Percentiles rank a stretch among this genome's conserved stretches.
phyloP scores from a whole-genome alignment of 1,140 invertebrate genomes.

The Drosophila biarmipes region DNA sequence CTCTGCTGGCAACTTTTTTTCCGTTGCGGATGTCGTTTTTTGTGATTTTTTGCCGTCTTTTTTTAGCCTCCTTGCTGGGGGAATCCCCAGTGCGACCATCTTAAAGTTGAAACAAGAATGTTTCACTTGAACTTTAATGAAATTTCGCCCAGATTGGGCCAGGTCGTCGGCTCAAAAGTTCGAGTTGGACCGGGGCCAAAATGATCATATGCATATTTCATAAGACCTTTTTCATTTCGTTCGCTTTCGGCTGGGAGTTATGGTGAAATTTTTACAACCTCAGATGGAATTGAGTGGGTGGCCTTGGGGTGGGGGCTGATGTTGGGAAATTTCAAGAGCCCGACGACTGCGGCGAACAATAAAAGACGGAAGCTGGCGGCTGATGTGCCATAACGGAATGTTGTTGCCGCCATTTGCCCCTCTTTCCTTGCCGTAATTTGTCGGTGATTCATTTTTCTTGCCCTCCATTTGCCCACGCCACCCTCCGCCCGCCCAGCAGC shows the following conservation, averaged over 20 bases:
- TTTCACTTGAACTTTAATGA: conserved; percentile 69
- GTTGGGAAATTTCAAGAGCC: conserved; percentile 6
- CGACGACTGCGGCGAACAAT: conserved; percentile 27
- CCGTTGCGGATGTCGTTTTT: conserved; percentile 27
- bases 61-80: conserved; percentile 7
- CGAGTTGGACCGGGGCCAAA: conserved; percentile 34
- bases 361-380: conserved; percentile 36
- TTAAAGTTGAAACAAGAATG: conserved; percentile 53
- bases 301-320: too few relatives aligned
- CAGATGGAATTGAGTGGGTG: conserved; percentile 27
- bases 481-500: conserved; percentile 5
- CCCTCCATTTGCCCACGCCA: conserved; percentile 13
- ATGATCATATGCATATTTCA: conserved; percentile 82
- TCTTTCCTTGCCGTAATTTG: conserved; percentile 75
- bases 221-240: conserved; percentile 66
- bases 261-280: conserved; percentile 71
- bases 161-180: background rate
- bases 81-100: conserved; percentile 56
- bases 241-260: conserved; percentile 43
- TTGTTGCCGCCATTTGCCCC: conserved; percentile 70
- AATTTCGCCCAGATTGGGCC: conserved; percentile 28
- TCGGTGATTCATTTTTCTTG: conserved; percentile 74
- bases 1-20: conserved; percentile 25
- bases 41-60: conserved; percentile 79
- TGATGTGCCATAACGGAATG: conserved; percentile 70